Percentiles rank a stretch among this genome's conserved stretches.
phyloP scores from a whole-genome alignment of 2,113 vertebrate species.

The Tenebrosternarchus preto region DNA sequence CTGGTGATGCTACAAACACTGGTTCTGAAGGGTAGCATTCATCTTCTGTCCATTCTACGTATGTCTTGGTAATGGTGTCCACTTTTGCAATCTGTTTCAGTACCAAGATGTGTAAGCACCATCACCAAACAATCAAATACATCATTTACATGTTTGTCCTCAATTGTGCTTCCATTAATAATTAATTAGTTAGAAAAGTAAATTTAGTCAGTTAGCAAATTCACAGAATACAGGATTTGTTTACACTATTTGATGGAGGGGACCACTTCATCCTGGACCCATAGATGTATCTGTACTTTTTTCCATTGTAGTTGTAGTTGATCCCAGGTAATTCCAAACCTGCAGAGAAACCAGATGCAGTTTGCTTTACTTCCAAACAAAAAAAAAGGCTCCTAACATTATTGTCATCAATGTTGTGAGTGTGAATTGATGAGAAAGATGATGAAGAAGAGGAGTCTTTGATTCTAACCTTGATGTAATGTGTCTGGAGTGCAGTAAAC shows the following conservation, averaged over 20 bases:
- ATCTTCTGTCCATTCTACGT: slow-evolving; percentile 76
- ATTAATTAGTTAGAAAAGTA: too few relatives aligned
- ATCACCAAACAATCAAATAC: too few relatives aligned
- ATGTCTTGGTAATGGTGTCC: slow-evolving; percentile 75
- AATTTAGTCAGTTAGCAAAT: neutral
- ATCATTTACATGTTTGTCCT: neutral
- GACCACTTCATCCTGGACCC: slow-evolving; percentile 80
- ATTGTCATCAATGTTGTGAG: neutral
- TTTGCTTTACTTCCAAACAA: neutral
- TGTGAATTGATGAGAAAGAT: neutral
- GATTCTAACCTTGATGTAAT: slow-evolving; percentile 77
- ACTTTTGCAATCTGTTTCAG: slow-evolving; percentile 81
- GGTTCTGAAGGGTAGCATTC: slow-evolving; percentile 87
- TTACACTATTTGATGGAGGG: slow-evolving; percentile 85
- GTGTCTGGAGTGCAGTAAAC: slow-evolving; percentile 82
- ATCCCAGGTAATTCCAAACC: slow-evolving; percentile 90
- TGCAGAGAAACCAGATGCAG: slow-evolving; percentile 56
- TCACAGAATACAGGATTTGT: neutral
- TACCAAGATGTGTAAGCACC: neutral
- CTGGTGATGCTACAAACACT: slow-evolving; percentile 81
- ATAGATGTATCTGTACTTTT: slow-evolving; percentile 84
- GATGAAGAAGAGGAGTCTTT: neutral
- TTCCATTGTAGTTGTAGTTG: slow-evolving; percentile 86
- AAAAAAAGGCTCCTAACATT: neutral
- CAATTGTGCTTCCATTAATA: too few relatives aligned